Evolutionary conservation across 2,888 invertebrate species (phyloP), one percentile per base, ranked within the genome.

Genomic region (Neocrepidodera transversa): DNA sequence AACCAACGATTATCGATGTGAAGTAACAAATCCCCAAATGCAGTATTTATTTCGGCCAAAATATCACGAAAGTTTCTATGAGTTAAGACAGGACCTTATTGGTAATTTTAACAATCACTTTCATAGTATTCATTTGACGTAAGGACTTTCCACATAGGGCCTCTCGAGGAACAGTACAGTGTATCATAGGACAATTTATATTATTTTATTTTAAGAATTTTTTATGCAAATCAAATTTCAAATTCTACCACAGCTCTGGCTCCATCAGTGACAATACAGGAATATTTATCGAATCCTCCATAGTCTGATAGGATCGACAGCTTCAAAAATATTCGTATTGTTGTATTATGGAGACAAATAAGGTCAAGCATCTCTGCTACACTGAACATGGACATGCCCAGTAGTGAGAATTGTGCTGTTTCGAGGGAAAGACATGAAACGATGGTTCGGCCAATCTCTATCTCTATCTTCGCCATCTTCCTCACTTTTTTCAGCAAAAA

Each of bases 131-230:
- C 8, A 17, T 32, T 35, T 49, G 35, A 8, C 18, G n/a, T n/a
- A n/a, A n/a, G n/a, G n/a, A n/a, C n/a, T n/a, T n/a, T n/a, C n/a
- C n/a, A n/a, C n/a, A n/a, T n/a, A n/a, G n/a, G n/a, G n/a, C n/a
- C n/a, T n/a, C n/a, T n/a, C n/a, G n/a, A n/a, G n/a, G n/a, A n/a
- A 52, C 13, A 42, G 42, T 42, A 23, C 52, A 52, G 26, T 52
- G 52, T 28, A 42, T 52, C 10, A 42, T 26, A 42, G 52, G 42
- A 28, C 52, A 52, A 17, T 40, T 40, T 26, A 47, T 28, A 35
- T 49, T 49, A 26, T 54, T 54, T 45, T 54, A 26, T 55, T 17
- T 17, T 11, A 49, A 35, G 17, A 49, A 35, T 35, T 10, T 10
- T 30, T 30, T 30, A 30, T 30, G 5, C 5, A 30, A 30, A 6